These are phyloP conservation scores for Drosophila nigritarsus DNA, from an alignment of 2,888 invertebrate species.

Conservation along the genomic window DNA sequence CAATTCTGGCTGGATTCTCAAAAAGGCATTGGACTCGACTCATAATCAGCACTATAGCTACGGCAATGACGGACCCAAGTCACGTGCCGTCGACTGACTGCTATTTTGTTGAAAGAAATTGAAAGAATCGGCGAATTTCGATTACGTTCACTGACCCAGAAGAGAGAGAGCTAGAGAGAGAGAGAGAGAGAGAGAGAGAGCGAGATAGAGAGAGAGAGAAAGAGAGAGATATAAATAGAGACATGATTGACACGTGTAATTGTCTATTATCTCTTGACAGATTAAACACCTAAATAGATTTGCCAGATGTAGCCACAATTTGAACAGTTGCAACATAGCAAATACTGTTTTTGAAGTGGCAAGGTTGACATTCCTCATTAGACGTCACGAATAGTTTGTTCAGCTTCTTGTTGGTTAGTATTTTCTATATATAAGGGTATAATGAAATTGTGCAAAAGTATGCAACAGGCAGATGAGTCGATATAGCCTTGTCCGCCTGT, in stretches of 20 bases:
- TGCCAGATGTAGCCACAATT: constrained; percentile 27
- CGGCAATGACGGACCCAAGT: constrained; percentile 14
- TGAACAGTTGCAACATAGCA: constrained; percentile 41
- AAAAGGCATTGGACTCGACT: constrained; percentile 47
- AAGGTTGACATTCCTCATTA: constrained; percentile 47
- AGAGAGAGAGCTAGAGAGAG: neutral
- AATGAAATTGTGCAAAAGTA: neutral
- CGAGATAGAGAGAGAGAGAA: too few species aligned
- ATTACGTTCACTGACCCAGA: constrained; percentile 40
- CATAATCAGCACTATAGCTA: constrained; percentile 35
- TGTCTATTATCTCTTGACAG: neutral
- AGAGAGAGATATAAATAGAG: neutral
- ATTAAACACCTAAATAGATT: constrained; percentile 6
- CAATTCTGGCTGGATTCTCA: constrained; percentile 11
- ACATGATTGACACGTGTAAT: constrained; percentile 9
- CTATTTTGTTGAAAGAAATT: constrained; percentile 13
- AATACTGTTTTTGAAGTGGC: constrained; percentile 19
- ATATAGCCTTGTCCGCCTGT: neutral
- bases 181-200: neutral
- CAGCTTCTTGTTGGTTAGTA: constrained; percentile 27
- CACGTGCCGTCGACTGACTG: constrained; percentile 15
- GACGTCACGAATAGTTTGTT: constrained; percentile 47
- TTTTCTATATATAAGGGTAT: rapidly evolving
- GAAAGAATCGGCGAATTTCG: constrained; percentile 6
- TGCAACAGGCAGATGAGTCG: neutral